Evolutionary conservation across 2,113 vertebrate species (phyloP), one percentile per base, ranked within the genome.

Genomic region (Procavia capensis): DNA sequence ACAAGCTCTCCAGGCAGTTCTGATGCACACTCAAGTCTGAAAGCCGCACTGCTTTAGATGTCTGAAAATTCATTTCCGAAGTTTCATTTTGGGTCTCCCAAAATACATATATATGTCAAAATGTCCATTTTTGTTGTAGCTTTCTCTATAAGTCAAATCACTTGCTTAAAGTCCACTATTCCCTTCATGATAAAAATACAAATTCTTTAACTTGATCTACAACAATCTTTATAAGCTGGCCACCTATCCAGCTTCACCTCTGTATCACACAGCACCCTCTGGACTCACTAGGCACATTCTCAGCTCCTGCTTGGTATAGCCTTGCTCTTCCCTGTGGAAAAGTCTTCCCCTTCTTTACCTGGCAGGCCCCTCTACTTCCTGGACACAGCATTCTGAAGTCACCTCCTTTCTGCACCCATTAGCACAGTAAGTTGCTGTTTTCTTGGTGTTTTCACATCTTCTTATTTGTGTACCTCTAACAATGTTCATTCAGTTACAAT

Each of bases 21-120:
- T 80, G 39, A n/a, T 61, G 4, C 4, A 39, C 24, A 24, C 13
- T 72, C 27, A 81, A 57, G 36, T 27, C 78, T 88, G 31, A 94
- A 43, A 87, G 25, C 22, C 36, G n/a, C n/a, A 50, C 41, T 84
- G 27, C 10, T 79, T 66, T 36, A 78, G 2, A 59, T 45, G 3
- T 25, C 70, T 78, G 45, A 76, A 95, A 95, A 61, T 72, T 80
- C 5, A 68, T 66, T 91, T 92, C 43, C 27, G 84, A 61, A 4
- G 27, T 39, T 8, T 61, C 78, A 36, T 27, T 39, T 0, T 36
- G 59, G 82, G 16, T 45, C 19, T 17, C 57, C 41, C 27, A 86
- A 95, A 93, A 8, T 7, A 39, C 17, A 68, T 6, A 27, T 39
- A 88, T 63, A 34, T 25, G 72, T 43, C 47, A 68, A 70, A 78